phyloP scores from a whole-genome alignment of 1,140 invertebrate species.

The Pseudomyrmex gracilis region DNA sequence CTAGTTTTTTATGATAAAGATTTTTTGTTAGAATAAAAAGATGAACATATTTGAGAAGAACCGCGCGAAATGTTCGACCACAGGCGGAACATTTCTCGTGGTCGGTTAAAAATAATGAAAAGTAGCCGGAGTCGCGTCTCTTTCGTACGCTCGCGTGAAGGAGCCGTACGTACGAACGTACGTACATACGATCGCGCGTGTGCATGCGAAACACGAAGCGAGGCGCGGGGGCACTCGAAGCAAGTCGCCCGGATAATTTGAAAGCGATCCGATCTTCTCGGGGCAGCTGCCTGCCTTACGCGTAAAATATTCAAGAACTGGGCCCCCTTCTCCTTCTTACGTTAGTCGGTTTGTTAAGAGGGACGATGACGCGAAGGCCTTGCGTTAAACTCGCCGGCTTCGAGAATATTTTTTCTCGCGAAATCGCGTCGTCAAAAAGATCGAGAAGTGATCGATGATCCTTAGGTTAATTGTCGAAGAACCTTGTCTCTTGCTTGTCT shows the following conservation, averaged over 20 bases:
- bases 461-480: neutral
- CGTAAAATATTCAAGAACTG: conserved; percentile 85
- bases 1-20: no score
- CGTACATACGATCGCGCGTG: conserved; percentile 45
- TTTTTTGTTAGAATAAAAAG: neutral
- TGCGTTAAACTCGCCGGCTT: conserved; percentile 41
- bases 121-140: conserved; percentile 38
- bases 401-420: conserved; percentile 26
- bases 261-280: conserved; percentile 84
- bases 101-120: conserved; percentile 67
- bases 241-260: conserved; percentile 85
- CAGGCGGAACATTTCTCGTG: conserved; percentile 26
- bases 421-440: conserved; percentile 3
- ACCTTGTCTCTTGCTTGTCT: no score
- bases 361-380: conserved; percentile 62
- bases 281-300: conserved; percentile 85
- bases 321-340: conserved; percentile 63
- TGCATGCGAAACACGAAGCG: conserved; percentile 43
- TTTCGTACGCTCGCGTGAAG: conserved; percentile 22
- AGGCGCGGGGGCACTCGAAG: conserved; percentile 77
- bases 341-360: conserved; percentile 73
- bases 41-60: neutral
- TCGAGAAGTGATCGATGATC: neutral
- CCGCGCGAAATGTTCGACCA: neutral
- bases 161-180: conserved; percentile 30